These are phyloP conservation scores for Enteromius treurensis DNA, from an alignment of 2,797 vertebrate species.

Conservation along the genomic window DNA sequence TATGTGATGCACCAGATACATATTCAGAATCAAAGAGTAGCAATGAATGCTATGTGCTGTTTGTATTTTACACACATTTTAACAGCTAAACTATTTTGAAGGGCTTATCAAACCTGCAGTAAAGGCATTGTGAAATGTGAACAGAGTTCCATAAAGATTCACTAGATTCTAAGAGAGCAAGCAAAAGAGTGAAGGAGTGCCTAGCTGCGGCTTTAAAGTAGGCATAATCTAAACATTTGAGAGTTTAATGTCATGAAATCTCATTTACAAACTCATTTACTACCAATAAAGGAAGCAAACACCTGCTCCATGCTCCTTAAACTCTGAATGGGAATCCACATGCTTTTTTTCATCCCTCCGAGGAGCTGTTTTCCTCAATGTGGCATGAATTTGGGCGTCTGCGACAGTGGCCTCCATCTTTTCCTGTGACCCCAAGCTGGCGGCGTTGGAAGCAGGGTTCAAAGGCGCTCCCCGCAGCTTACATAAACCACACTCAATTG, in stretches of 20 bases:
- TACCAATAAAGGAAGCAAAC: slow-evolving; percentile 76
- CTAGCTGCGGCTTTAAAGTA: slow-evolving; percentile 55
- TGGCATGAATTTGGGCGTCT: slow-evolving; percentile 76
- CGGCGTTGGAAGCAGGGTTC: slow-evolving; percentile 77
- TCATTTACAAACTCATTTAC: slow-evolving; percentile 78
- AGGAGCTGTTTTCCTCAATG: slow-evolving; percentile 67
- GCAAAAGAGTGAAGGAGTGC: slow-evolving; percentile 46
- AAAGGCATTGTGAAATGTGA: slow-evolving; percentile 61
- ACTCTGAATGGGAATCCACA: slow-evolving; percentile 66
- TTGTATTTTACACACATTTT: slow-evolving; percentile 46
- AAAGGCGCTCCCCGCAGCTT: slow-evolving; percentile 83
- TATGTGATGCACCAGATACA: slow-evolving; percentile 34
- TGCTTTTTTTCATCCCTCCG: slow-evolving; percentile 55
- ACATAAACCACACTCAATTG: slow-evolving; percentile 88
- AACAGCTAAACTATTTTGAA: slow-evolving; percentile 59
- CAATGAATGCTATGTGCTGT: slow-evolving; percentile 13
- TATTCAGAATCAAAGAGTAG: slow-evolving; percentile 32
- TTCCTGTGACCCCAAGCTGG: slow-evolving; percentile 77
- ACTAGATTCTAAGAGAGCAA: slow-evolving; percentile 34
- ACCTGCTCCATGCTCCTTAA: slow-evolving; percentile 74
- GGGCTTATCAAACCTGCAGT: slow-evolving; percentile 57
- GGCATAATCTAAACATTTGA: slow-evolving; percentile 70
- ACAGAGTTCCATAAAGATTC: slow-evolving; percentile 61
- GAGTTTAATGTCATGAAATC: slow-evolving; percentile 75
- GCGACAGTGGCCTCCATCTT: slow-evolving; percentile 72